Evolutionary conservation across 2,888 invertebrate genomes (phyloP), one percentile per base, ranked within the genome.

Genomic region (Tanytarsus gracilentus): DNA sequence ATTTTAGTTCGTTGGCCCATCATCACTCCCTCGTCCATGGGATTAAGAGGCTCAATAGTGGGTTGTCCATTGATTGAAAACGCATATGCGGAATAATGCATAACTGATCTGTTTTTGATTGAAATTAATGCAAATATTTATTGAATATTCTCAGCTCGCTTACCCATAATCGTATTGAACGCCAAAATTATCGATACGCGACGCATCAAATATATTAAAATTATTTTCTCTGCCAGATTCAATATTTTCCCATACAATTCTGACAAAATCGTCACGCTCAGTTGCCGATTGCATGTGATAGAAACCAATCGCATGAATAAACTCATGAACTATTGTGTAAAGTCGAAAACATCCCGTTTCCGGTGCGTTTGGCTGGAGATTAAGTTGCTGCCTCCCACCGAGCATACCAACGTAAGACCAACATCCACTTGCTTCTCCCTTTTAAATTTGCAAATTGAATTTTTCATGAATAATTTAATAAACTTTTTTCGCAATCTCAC

Each of bases 251-350:
- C 48, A 61, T 9, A 76, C 71, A 14, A 86, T 76, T 1, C 66
- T 70, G 2, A 82, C 82, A 65, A 75, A 82, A 61, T 80, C 76
- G 66, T 86, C 85, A 2, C 86, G 71, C 65, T 86, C 85, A 1
- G 44, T 79, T 1, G 88, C 78, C 67, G 84, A 88, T 69, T 89
- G 89, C 67, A 88, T 88, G 68, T 89, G 89, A 69, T 84, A 77
- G 70, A 89, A 89, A 1, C 89, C 89, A 5, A 84, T 67, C 0
- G 84, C 84, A 66, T 90, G 89, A 69, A 89, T 79, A 61, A 89
- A 74, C 69, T 90, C 89, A 66, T 89, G 89, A 3, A 86, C 73
- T 0, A 85, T 79, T 0, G 88, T 88, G 2, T 69, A 72, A 40
- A 69, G 53, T 2, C 69, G 68, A 64, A 71, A 72, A 44, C 73